A percentile compares a stretch with the other conserved stretches of the same genome.
These are phyloP conservation scores for Acanthosepion pharaonis DNA, from an alignment of 2,888 invertebrate species.

Conservation along the genomic window DNA sequence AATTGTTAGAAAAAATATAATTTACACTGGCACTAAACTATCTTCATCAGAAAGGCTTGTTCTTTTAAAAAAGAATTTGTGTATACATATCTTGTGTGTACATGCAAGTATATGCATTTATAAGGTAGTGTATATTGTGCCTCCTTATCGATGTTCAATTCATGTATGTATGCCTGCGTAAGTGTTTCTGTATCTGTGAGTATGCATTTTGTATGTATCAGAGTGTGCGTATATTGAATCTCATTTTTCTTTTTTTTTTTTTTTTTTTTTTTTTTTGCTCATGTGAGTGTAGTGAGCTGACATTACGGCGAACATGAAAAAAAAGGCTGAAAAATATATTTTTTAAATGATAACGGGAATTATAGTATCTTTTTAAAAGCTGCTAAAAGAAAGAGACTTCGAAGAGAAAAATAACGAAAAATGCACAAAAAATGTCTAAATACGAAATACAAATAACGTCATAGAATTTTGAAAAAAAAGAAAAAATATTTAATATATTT, in stretches of 20 bases:
- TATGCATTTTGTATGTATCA: too few species aligned
- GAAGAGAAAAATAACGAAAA: not conserved
- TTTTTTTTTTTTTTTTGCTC: too few species aligned
- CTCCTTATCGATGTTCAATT: not conserved
- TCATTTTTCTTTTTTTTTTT: too few species aligned
- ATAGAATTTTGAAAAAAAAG: not conserved
- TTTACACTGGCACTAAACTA: too few species aligned
- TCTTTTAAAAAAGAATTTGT: not conserved
- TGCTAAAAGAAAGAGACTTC: not conserved
- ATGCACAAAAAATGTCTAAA: not conserved
- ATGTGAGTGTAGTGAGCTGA: too few species aligned
- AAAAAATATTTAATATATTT: not conserved
- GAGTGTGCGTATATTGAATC: too few species aligned
- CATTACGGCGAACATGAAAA: too few species aligned
- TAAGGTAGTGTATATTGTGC: too few species aligned
- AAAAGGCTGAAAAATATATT: too few species aligned
- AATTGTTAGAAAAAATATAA: too few species aligned
- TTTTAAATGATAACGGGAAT: not conserved
- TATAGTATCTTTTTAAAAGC: not conserved
- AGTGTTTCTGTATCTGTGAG: not conserved
- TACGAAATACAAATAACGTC: not conserved
- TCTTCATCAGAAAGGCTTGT: too few species aligned
- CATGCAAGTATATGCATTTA: not conserved
- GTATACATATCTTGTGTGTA: not conserved
- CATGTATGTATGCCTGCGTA: not conserved